Conservation (phyloP, 2,113 vertebrate genomes). For the Dicentrarchus labrax region DNA sequence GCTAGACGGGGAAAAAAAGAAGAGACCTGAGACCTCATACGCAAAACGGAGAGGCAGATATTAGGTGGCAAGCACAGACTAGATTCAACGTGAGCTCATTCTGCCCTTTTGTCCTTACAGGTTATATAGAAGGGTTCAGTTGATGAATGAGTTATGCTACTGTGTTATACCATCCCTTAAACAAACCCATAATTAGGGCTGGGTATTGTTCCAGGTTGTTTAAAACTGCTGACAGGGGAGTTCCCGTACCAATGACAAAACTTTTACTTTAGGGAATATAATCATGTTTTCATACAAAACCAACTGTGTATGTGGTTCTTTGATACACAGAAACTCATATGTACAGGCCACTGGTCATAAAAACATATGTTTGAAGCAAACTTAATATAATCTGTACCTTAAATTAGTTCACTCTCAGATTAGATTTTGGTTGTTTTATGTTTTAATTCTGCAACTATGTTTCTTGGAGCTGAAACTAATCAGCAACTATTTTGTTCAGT, state of each 20-base stretch:
- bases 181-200: not conserved
- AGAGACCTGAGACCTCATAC: slow-evolving; percentile 40
- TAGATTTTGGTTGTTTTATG: too few relatives aligned
- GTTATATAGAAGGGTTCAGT: not conserved
- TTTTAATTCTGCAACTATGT: too few relatives aligned
- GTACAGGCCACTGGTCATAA: not conserved
- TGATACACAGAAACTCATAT: not conserved
- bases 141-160: not conserved
- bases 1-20: slow-evolving; percentile 42
- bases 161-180: not conserved
- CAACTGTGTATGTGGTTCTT: not conserved
- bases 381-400: not conserved
- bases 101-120: not conserved
- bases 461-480: too few relatives aligned
- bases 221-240: not conserved
- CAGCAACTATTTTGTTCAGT: too few relatives aligned
- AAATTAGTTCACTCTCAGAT: not conserved
- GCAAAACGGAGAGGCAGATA: slow-evolving; percentile 80
- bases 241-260: not conserved
- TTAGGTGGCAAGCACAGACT: slow-evolving; percentile 28
- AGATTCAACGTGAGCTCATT: slow-evolving; percentile 5
- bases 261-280: not conserved
- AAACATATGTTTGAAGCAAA: not conserved
- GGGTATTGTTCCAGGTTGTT: not conserved
- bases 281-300: not conserved